Evolutionary conservation across 2,888 invertebrate species (phyloP), one percentile per base, ranked within the genome.

Genomic region (Ecdyonurus torrentis): DNA sequence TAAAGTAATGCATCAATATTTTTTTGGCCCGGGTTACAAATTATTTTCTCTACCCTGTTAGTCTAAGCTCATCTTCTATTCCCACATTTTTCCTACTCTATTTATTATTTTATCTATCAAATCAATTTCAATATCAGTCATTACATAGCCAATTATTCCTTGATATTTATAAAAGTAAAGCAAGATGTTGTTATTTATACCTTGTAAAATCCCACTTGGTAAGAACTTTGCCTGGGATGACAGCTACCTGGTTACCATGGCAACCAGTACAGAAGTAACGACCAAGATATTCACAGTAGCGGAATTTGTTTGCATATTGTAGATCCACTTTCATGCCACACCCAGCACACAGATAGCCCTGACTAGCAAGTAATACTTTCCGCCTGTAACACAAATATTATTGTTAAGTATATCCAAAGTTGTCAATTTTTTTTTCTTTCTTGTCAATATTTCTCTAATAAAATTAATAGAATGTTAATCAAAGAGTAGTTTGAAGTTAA

Each of bases 211-310:
- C 82, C 83, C 83, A 83, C 70, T 82, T 82, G 53, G 79, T 77
- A 61, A 86, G 72, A 65, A 86, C 81, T 71, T 82, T 78, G 2
- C 83, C 84, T 10, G 86, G 86, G 70, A 91, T 87, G 66, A 84
- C 75, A 2, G 86, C 81, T 64, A 85, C 79, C 71, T 87, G 84
- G 74, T 89, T 87, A 23, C 84, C 83, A 74, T 92, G 91, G 72
- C 92, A 92, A 59, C 88, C 88, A 15, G 89, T 88, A 71, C 92
- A 92, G 75, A 91, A 89, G 74, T 87, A 89, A 70, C 89, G 83
- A 10, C 91, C 90, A 65, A 89, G 76, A 75, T 92, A 92, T 69
- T 87, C 85, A 72, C 91, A 91, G 71, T 88, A 91, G 19, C 90
- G 81, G 74, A 86, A 89, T 69, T 84, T 81, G 64, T 84, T 83